Base-by-base conservation (phyloP, 1,140 invertebrate species). In the Penaeus japonicus region DNA sequence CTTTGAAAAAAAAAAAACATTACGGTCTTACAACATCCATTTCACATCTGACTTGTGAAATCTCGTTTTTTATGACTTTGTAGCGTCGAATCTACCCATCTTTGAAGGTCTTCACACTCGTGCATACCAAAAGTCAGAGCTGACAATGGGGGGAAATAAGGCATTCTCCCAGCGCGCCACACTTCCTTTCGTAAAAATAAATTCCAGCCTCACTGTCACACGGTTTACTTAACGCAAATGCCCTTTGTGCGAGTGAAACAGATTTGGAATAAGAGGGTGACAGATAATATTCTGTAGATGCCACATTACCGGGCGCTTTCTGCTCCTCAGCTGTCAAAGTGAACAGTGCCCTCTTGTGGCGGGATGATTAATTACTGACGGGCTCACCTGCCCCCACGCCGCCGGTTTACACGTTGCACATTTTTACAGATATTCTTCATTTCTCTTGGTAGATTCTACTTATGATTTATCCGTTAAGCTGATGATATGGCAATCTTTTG, bases 301-400 rank as follows among this genome's bases (percentile, higher is more conserved):
- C 70, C 70, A 73, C 70, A 73, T 73, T 73, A 73, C 70, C 35
- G 70, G 20, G 27, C 70, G 70, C 70, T 30, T 73, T 73, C 70
- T 73, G 70, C 70, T 73, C 70, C 70, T 73, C 70, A 73, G 70
- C 70, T 73, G 70, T 73, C 70, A 73, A 73, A 73, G 70, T 73
- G 70, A 73, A 73, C 70, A 73, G 27, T 73, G 70, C 70, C 70
- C 70, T 73, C 70, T 73, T 73, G 70, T 73, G 70, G 27, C 27
- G 24, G 70, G 35, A 73, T 73, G 70, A 73, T 73, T 73, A 73
- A 73, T 73, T 73, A 73, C 70, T 32, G 70, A 73, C 70, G 70
- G 27, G 27, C 70, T 73, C 70, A 73, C 70, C 70, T 73, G 70
- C 70, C 70, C 27, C 70, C 70, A 24, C 27, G 27, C 70, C 27